Evolutionary conservation across 2,888 invertebrate species (phyloP), one percentile per base, ranked within the genome.

Genomic region (Exephanes ischioxanthus): DNA sequence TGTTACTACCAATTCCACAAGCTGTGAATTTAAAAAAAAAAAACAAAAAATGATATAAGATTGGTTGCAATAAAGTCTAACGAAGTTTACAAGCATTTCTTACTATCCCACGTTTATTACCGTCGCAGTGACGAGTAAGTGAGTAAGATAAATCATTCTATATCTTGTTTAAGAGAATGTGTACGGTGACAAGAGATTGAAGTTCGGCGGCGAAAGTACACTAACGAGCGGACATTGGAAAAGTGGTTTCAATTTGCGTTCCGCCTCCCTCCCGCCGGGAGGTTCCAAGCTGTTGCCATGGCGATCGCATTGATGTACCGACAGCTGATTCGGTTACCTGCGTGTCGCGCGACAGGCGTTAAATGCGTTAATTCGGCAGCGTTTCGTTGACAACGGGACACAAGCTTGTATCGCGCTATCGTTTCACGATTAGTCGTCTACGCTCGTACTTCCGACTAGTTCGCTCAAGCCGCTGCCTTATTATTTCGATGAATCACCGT

Each of bases 401-500:
- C 16, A n/a, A 33, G 30, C 9, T 71, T 4, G 45, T 2, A 33
- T n/a, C n/a, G n/a, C 63, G 30, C n/a, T 33, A 63, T 63, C 33
- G 63, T 14, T n/a, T 33, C 6, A 11, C 30, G 16, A 63, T 63
- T 26, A 14, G n/a, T 33, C 1, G 30, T n/a, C n/a, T 30, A n/a
- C 16, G 45, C 4, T 22, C 6, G 11, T 6, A 53, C 51, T 71
- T 53, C 70, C 70, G 70, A 53, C 30, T 71, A 53, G 51, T 71
- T 30, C 16, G 51, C 51, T 26, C 30, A 37, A n/a, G 6, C 11
- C 55, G 58, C n/a, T 67, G 67, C 22, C 41, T 72, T 22, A 19
- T 37, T 11, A 45, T 45, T 48, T 76, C 70, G 82, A 82, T 82
- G 82, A 82, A 66, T 82, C 76, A 76, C 45, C 68, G 75, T 11